phyloP scores from a whole-genome alignment of 2,797 vertebrate species.

The Geotrypetes seraphini region DNA sequence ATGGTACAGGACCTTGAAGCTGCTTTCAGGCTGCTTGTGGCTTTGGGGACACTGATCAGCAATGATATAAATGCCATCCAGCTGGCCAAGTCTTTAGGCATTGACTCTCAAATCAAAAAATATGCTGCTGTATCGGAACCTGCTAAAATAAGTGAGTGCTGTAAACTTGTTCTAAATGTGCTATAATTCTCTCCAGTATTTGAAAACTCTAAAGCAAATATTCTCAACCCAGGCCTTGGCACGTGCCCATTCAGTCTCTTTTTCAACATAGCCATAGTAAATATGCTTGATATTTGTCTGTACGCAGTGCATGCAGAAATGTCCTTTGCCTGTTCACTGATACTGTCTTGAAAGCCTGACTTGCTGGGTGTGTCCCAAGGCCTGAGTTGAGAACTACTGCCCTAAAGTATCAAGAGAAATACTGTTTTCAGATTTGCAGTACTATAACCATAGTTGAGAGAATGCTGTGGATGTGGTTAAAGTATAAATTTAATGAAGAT shows the following conservation, averaged over 20 bases:
- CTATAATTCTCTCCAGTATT: slow-evolving; percentile 52
- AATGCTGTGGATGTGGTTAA: slow-evolving; percentile 41
- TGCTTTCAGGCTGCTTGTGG: slow-evolving; percentile 90
- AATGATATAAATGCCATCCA: slow-evolving; percentile 79
- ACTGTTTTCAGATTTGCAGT: slow-evolving; percentile 30
- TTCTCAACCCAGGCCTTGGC: too few species aligned
- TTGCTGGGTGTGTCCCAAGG: too few species aligned
- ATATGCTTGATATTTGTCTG: too few species aligned
- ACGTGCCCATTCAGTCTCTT: too few species aligned
- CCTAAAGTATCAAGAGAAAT: slow-evolving; percentile 12
- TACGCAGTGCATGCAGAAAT: too few species aligned
- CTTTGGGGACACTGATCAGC: slow-evolving; percentile 85
- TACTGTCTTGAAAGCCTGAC: too few species aligned
- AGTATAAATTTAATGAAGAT: slow-evolving; percentile 25
- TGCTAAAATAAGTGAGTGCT: slow-evolving; percentile 88
- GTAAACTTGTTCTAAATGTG: slow-evolving; percentile 83
- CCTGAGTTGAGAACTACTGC: too few species aligned
- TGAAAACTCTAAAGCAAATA: background rate
- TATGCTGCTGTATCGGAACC: slow-evolving; percentile 81
- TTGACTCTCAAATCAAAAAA: slow-evolving; percentile 86
- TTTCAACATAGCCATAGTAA: too few species aligned
- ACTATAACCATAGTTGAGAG: slow-evolving; percentile 23
- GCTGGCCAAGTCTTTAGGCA: slow-evolving; percentile 86
- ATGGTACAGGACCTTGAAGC: slow-evolving; percentile 91
- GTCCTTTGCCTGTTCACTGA: too few species aligned